These are phyloP conservation scores for Andrena haemorrhoa DNA, from an alignment of 2,888 invertebrate species.

Conservation along the genomic window DNA sequence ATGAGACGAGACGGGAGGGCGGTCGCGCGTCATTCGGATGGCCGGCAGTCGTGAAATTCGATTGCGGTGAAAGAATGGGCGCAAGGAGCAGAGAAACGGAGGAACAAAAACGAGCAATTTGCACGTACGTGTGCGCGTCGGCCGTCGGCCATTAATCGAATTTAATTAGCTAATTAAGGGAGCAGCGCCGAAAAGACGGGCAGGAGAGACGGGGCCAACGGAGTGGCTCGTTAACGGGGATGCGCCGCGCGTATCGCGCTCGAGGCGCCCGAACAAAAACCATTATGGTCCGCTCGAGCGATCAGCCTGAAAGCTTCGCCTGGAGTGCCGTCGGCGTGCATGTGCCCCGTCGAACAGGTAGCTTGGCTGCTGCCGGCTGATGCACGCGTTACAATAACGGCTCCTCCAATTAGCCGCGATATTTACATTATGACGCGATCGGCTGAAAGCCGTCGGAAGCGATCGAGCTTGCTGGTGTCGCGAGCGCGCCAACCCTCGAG, in stretches of 20 bases:
- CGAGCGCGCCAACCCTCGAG: slow-evolving; percentile 45
- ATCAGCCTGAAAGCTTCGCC: slow-evolving; percentile 74
- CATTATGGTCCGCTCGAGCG: slow-evolving; percentile 75
- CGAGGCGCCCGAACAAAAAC: slow-evolving; percentile 75
- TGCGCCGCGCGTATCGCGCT: slow-evolving; percentile 65
- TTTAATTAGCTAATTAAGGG: slow-evolving; percentile 81
- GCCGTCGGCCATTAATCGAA: slow-evolving; percentile 70
- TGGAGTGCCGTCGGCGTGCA: slow-evolving; percentile 71
- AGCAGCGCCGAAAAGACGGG: slow-evolving; percentile 54
- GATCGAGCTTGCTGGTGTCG: slow-evolving; percentile 68
- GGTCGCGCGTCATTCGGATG: slow-evolving; percentile 2
- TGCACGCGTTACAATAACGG: slow-evolving; percentile 76
- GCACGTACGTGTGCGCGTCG: slow-evolving; percentile 47
- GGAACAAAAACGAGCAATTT: slow-evolving; percentile 69
- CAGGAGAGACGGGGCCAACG: slow-evolving; percentile 40
- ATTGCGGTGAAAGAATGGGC: slow-evolving; percentile 59
- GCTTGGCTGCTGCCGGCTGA: slow-evolving; percentile 10
- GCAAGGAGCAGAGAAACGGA: slow-evolving; percentile 62
- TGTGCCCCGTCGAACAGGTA: slow-evolving; percentile 41
- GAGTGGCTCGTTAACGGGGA: slow-evolving; percentile 57
- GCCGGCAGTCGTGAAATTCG: slow-evolving; percentile 63
- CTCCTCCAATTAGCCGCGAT: slow-evolving; percentile 83
- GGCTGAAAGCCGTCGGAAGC: slow-evolving; percentile 72
- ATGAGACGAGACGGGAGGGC: not conserved
- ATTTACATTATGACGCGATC: slow-evolving; percentile 81